phyloP scores from a whole-genome alignment of 2,113 vertebrate genomes.

The Potamarius usumacintae region DNA sequence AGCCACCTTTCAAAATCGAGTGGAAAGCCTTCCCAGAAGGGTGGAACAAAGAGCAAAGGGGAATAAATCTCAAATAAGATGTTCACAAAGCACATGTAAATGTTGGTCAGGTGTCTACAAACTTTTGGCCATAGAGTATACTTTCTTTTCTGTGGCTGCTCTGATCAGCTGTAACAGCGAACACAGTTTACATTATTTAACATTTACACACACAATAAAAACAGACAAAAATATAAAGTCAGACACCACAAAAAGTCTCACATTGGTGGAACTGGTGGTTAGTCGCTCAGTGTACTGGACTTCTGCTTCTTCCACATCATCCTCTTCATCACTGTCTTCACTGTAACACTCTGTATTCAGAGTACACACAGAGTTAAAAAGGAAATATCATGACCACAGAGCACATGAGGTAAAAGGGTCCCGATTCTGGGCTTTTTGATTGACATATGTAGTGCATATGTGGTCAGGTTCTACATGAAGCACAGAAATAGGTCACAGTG shows the following conservation, averaged over 20 bases:
- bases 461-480: not conserved
- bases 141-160: not conserved
- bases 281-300: constrained; percentile 60
- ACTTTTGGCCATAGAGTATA: not conserved
- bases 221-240: not conserved
- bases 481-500: constrained; percentile 1
- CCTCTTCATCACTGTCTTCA: constrained; percentile 81
- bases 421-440: not conserved
- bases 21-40: not conserved
- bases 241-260: constrained; percentile 3
- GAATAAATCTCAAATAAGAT: not conserved
- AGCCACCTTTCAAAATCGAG: not conserved
- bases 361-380: not conserved
- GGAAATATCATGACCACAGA: not conserved
- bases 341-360: constrained; percentile 78
- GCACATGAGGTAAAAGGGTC: not conserved
- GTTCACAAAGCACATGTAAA: too few relatives aligned
- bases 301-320: constrained; percentile 69
- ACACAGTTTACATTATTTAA: not conserved
- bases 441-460: not conserved
- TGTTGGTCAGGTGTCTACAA: not conserved
- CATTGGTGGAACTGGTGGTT: constrained; percentile 60
- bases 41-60: not conserved
- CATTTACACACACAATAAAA: not conserved
- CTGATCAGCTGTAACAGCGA: not conserved